Evolutionary conservation across 2,797 vertebrate genomes (phyloP), one percentile per base, ranked within the genome.

Genomic region (Pristis pectinata): DNA sequence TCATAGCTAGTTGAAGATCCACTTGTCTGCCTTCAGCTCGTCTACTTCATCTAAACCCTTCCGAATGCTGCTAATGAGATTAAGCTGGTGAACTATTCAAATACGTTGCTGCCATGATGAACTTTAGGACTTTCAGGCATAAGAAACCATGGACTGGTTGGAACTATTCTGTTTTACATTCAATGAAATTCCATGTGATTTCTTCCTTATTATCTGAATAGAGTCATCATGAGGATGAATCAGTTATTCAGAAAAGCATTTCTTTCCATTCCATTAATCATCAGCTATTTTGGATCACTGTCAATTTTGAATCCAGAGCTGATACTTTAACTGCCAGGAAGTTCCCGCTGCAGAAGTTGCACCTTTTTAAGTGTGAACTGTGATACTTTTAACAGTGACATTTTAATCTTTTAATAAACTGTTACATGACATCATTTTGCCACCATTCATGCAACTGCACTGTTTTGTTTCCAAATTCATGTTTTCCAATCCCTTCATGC

Each of bases 351-450:
- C 17, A 64, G n/a, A 64, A 34, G 17, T 41, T 37, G 37, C 87
- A 91, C 87, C 59, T 82, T 24, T 2, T 27, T 6, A 44, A 49
- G 80, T 82, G 80, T 82, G 80, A 82, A 82, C 41, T 7, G 27
- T 27, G 80, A 49, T 82, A 82, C 22, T 7, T 91, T 91, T 37
- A 61, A 64, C 56, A 91, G 56, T 64, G 87, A 91, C n/a, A 64
- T 61, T 61, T 59, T 61, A 17, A 37, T 64, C 30, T 91, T 91
- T 64, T 24, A 91, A 91, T 91, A 91, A 91, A 41, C 34, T 37
- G n/a, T 91, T 91, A 67, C 61, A 64, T 11, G n/a, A 91, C 34
- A 91, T 67, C 87, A 91, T 64, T 91, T 19, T 91, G 59, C 64
- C 34, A 91, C 87, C 19, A 67, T 64, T 67, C 41, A n/a, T 91